Conservation (phyloP, 2,797 vertebrate genomes). For the Parotocinclus haroldoi region DNA sequence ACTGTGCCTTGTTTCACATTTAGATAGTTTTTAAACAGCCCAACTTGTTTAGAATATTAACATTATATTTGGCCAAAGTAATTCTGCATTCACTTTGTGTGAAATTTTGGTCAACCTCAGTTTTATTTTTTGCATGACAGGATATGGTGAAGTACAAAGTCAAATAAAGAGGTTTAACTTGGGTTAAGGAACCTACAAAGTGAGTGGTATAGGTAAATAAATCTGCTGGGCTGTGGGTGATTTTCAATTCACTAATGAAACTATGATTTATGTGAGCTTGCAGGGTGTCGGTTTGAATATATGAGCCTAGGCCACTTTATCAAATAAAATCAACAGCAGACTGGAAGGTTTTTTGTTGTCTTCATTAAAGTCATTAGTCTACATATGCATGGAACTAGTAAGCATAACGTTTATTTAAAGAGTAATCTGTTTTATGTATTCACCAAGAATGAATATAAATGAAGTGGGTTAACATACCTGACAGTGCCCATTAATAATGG, state of each 20-base stretch:
- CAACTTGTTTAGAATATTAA: too few species aligned
- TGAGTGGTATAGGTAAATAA: constrained; percentile 42
- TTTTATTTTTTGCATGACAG: constrained; percentile 28
- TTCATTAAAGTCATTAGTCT: too few species aligned
- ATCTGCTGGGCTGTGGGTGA: constrained; percentile 41
- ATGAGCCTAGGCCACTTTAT: constrained; percentile 55
- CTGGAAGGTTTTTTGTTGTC: constrained; percentile 21
- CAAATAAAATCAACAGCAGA: constrained; percentile 47
- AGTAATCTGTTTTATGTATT: too few species aligned
- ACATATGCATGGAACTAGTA: too few species aligned
- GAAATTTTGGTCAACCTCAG: constrained; percentile 24
- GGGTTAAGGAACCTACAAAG: constrained; percentile 50
- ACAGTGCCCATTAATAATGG: too few species aligned
- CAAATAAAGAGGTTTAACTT: constrained; percentile 42
- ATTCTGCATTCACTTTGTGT: neutral
- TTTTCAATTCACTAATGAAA: constrained; percentile 57
- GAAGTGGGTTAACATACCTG: too few species aligned
- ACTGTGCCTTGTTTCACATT: neutral
- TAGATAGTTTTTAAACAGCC: too few species aligned
- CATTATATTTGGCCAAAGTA: too few species aligned
- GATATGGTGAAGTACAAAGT: constrained; percentile 46
- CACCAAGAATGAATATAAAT: too few species aligned
- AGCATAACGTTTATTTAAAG: too few species aligned
- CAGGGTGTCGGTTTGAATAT: constrained; percentile 42
- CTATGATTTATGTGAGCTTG: constrained; percentile 59